Percentiles rank a stretch among this genome's conserved stretches.
Conservation (phyloP, 2,113 vertebrate species). For the Raja brachyura region DNA sequence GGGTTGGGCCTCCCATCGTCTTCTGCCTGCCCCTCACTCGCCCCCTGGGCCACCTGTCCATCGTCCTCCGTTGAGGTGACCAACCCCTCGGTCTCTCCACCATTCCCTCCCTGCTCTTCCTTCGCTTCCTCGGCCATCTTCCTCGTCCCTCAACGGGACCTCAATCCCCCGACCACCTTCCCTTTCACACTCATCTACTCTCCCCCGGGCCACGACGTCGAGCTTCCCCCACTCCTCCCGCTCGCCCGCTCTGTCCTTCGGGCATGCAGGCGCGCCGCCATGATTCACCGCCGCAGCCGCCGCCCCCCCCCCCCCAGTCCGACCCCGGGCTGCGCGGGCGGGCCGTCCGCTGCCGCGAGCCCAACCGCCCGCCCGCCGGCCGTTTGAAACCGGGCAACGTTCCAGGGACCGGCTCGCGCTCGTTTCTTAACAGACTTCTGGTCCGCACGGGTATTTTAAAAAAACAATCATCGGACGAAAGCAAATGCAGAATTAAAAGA, state of each 20-base stretch:
- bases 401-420: background rate
- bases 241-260: constrained; percentile 31
- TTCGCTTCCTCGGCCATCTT: background rate
- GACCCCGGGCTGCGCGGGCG: too few species aligned
- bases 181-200: too few species aligned
- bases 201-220: background rate
- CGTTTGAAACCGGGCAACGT: background rate
- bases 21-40: background rate
- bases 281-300: too few species aligned
- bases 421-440: background rate
- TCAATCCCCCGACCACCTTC: background rate
- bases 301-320: too few species aligned
- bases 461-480: background rate
- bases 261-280: background rate
- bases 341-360: background rate
- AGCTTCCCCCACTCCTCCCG: constrained; percentile 53
- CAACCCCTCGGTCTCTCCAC: too few species aligned
- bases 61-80: background rate
- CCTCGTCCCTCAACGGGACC: background rate
- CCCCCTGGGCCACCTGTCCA: background rate
- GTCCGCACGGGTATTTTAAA: background rate
- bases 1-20: too few species aligned
- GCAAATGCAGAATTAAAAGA: background rate
- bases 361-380: background rate
- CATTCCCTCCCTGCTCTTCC: background rate